Percentiles rank a stretch among this genome's conserved stretches.
Conservation (phyloP, 2,888 invertebrate genomes). For the Dorcus hopei region DNA sequence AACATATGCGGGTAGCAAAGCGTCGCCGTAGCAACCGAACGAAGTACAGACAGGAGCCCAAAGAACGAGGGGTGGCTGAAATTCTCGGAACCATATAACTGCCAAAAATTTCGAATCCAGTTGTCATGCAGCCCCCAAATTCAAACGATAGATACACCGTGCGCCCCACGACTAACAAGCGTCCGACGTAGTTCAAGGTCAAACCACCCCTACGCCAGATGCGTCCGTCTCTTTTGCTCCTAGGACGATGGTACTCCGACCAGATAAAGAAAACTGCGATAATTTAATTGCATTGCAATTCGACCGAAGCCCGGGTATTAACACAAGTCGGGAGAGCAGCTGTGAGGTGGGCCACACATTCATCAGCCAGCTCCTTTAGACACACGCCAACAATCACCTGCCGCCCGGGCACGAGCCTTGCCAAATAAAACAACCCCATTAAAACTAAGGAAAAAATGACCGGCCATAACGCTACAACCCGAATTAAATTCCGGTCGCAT, state of each 20-base stretch:
- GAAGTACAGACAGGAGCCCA: slow-evolving; percentile 12
- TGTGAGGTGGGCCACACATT: slow-evolving; percentile 31
- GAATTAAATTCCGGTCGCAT: too few species aligned
- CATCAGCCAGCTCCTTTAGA: slow-evolving; percentile 44
- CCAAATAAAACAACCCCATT: slow-evolving; percentile 35
- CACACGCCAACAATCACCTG: slow-evolving; percentile 52
- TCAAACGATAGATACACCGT: slow-evolving; percentile 17
- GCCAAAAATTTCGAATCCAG: slow-evolving; percentile 42
- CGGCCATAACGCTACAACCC: slow-evolving; percentile 13
- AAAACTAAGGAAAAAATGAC: slow-evolving; percentile 17
- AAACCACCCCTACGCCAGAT: slow-evolving; percentile 41
- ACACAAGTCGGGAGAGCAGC: slow-evolving; percentile 27
- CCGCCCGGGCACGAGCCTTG: slow-evolving; percentile 32
- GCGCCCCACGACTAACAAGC: slow-evolving; percentile 22
- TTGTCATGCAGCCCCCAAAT: slow-evolving; percentile 34
- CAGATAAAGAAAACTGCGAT: slow-evolving; percentile 23
- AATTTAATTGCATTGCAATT: slow-evolving; percentile 34
- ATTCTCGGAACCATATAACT: slow-evolving; percentile 43
- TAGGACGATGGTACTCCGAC: slow-evolving; percentile 4
- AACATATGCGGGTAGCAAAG: slow-evolving; percentile 1
- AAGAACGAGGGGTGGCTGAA: slow-evolving; percentile 14
- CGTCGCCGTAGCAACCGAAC: slow-evolving; percentile 16
- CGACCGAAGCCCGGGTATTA: slow-evolving; percentile 24
- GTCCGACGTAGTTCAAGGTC: slow-evolving; percentile 33
- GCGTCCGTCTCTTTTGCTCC: slow-evolving; percentile 18